Percentiles rank a stretch among this genome's conserved stretches.
Conservation (phyloP, 2,113 vertebrate species). For the Sterna hirundo region DNA sequence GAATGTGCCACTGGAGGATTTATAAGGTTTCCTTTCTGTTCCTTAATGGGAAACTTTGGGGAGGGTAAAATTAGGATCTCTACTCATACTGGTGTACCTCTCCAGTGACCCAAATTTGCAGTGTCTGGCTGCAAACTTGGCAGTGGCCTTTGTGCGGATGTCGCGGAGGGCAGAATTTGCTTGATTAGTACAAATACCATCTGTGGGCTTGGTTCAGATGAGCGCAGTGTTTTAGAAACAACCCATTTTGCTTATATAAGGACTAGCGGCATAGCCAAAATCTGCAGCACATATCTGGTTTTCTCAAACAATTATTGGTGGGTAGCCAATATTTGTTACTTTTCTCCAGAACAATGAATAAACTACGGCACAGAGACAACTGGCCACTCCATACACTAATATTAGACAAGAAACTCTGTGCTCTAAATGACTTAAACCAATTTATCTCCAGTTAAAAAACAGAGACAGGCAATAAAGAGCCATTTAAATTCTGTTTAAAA, state of each 20-base stretch:
- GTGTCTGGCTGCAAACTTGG: background rate
- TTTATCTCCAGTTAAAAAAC: background rate
- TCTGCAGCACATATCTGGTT: background rate
- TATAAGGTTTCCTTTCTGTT: background rate
- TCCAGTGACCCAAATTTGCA: background rate
- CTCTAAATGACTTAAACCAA: background rate
- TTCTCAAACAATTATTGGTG: conserved; percentile 43
- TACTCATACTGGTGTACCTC: background rate
- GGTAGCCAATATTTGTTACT: conserved; percentile 47
- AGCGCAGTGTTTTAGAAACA: conserved; percentile 40
- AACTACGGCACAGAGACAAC: background rate
- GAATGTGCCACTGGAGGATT: background rate
- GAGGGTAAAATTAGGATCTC: background rate
- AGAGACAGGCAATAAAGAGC: background rate
- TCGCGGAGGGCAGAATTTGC: background rate
- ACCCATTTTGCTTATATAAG: background rate
- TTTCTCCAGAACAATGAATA: conserved; percentile 37
- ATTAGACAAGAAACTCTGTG: background rate
- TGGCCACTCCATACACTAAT: background rate
- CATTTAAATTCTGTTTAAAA: background rate
- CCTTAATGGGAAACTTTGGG: background rate
- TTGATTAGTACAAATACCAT: background rate
- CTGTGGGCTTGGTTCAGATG: background rate
- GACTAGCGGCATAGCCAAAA: background rate
- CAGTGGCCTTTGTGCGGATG: background rate